Percentiles rank a stretch among this genome's conserved stretches.
These are phyloP conservation scores for Hemibagrus wyckioides DNA, from an alignment of 2,113 vertebrate genomes.

Conservation along the genomic window DNA sequence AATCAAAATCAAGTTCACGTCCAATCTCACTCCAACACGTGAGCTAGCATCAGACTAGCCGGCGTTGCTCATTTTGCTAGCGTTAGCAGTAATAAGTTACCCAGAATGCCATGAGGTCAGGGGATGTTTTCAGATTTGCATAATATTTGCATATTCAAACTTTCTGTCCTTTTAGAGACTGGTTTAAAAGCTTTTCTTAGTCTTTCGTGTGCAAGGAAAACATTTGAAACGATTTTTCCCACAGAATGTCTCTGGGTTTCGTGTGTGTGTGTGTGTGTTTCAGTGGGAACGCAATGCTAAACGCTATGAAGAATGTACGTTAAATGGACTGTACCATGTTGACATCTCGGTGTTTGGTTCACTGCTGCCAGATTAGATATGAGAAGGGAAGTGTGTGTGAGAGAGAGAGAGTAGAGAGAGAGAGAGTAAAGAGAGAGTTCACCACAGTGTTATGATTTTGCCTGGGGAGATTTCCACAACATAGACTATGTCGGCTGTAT, in stretches of 20 bases:
- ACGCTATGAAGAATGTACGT: background rate
- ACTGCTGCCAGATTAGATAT: conserved; percentile 3
- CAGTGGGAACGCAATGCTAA: background rate
- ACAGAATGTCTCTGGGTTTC: background rate
- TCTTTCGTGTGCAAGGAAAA: background rate
- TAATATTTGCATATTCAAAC: conserved; percentile 6
- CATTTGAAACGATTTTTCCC: background rate
- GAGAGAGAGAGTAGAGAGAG: conserved; percentile 18
- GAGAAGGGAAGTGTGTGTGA: background rate
- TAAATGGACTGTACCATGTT: conserved; percentile 11
- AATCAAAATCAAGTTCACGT: background rate
- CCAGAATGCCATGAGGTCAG: background rate
- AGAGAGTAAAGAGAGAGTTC: conserved; percentile 7
- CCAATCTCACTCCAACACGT: background rate
- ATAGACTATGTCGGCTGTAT: background rate
- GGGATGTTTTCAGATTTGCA: background rate
- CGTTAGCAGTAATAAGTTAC: background rate
- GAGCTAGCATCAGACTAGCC: background rate
- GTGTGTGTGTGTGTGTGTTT: background rate
- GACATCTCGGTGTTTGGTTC: background rate
- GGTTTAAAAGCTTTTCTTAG: background rate
- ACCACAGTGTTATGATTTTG: conserved; percentile 53
- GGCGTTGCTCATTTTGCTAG: background rate
- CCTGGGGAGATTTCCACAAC: background rate
- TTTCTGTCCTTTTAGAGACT: background rate